phyloP scores from a whole-genome alignment of 1,140 invertebrate species.

The Colletes latitarsis region DNA sequence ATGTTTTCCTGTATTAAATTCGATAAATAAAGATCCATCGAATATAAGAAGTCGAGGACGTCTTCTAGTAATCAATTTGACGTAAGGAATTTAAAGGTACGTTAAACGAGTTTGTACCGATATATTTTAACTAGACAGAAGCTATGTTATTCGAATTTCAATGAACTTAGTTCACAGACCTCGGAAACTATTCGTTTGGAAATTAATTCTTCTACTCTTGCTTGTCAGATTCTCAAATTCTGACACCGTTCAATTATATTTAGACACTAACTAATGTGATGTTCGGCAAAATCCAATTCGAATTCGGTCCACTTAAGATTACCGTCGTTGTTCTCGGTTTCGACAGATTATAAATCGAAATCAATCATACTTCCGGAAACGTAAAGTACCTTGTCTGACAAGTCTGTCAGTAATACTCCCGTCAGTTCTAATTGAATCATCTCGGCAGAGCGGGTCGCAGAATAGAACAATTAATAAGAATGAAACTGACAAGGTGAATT shows the following conservation, averaged over 20 bases:
- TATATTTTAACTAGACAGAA: neutral
- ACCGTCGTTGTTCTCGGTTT: conserved; percentile 5
- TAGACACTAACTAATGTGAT: neutral
- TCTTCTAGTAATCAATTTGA: no score
- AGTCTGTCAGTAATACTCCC: conserved; percentile 54
- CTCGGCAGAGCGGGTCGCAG: conserved; percentile 36
- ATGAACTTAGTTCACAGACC: conserved; percentile 14
- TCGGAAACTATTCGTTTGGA: neutral
- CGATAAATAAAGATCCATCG: no score
- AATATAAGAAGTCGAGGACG: no score
- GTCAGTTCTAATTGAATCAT: conserved; percentile 60
- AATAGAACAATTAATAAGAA: conserved; percentile 62
- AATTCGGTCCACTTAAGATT: neutral
- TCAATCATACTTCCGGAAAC: conserved; percentile 42
- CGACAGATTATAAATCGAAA: conserved; percentile 28
- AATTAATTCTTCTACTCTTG: neutral
- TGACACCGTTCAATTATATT: conserved; percentile 9
- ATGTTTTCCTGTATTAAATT: no score
- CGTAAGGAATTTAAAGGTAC: no score
- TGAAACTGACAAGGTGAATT: conserved; percentile 55
- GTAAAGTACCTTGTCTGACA: conserved; percentile 33
- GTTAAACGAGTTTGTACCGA: no score
- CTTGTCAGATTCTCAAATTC: neutral
- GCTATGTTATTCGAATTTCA: no score
- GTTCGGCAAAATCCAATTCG: conserved; percentile 16